Evolutionary conservation across 35 echinoderm and acorn worm species (phyloP).

Genomic region (Strongylocentrotus purpuratus): DNA sequence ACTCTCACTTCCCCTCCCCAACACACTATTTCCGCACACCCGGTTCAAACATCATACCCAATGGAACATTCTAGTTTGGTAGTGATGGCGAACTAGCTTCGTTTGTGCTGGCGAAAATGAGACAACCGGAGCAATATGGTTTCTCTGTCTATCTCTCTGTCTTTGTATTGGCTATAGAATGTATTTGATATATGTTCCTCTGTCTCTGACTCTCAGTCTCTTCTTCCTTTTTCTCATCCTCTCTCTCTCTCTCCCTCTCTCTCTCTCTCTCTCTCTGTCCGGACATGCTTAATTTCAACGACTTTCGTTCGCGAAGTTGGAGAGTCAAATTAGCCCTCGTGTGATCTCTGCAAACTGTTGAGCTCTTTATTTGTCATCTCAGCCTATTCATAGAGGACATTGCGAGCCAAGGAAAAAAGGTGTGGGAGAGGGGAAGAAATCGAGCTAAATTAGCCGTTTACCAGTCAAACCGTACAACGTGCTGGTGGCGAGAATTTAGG

Average conservation of each 20-base stretch:
- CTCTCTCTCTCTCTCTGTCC: not conserved
- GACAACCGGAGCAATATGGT: no score
- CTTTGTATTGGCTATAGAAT: no score
- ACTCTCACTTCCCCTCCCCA: no score
- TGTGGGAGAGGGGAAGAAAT: not conserved
- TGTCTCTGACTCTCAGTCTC: not conserved
- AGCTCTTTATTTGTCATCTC: slow-evolving; percentile 2
- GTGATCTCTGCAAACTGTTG: slow-evolving; percentile 5
- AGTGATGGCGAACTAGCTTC: no score
- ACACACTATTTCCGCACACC: no score
- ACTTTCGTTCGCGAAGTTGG: not conserved
- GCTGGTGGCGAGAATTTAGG: slow-evolving; percentile 23
- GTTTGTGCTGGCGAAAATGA: no score
- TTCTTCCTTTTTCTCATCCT: not conserved
- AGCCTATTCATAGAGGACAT: not conserved
- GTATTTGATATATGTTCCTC: not conserved
- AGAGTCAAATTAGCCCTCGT: not conserved
- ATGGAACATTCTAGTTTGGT: no score
- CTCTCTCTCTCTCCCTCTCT: not conserved
- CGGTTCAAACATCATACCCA: no score
- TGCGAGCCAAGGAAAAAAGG: not conserved
- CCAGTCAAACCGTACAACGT: slow-evolving; percentile 13
- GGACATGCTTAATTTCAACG: not conserved
- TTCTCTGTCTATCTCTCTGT: no score
- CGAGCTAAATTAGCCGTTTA: slow-evolving; percentile 34